Evolutionary conservation across 2,113 vertebrate genomes (phyloP), one percentile per base, ranked within the genome.

Genomic region (Eptatretus burgeri): DNA sequence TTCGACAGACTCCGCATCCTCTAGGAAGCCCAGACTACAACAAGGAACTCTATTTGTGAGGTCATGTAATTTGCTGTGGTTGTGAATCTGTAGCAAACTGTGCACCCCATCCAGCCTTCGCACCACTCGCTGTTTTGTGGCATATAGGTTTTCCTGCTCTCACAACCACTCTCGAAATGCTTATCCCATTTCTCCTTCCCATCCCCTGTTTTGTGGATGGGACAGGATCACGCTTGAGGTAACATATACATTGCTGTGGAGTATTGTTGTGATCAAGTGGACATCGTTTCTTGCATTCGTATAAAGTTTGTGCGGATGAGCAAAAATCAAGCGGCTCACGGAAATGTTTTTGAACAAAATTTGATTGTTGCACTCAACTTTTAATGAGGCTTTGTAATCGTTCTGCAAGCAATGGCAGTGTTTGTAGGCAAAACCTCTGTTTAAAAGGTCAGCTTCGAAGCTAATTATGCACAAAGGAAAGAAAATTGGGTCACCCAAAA

Each of bases 11-110:
- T 20, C n/a, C 20, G n/a, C n/a, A 20, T 20, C n/a, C 56, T 20
- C n/a, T 60, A 20, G n/a, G n/a, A n/a, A 60, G 56, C 56, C 56
- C 56, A 20, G 56, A 60, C 56, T 60, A 17, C 56, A 60, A 60
- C 56, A 60, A 60, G 56, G 56, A 60, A 20, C 56, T 60, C 56
- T 60, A 60, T 60, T 60, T 60, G 56, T 60, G 20, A 12, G n/a
- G n/a, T 17, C n/a, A 10, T n/a, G n/a, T n/a, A 60, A 13, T 10
- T 13, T 60, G n/a, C 56, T 20, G 56, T n/a, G n/a, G n/a, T 20
- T 11, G 10, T 20, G 56, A 60, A n/a, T 17, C 2, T 11, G 10
- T 60, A n/a, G 20, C 20, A 60, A 60, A 11, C 56, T 20, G 56
- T 60, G n/a, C n/a, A n/a, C 14, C 56, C 56, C 56, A n/a, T n/a